A percentile compares a stretch with the other conserved stretches of the same genome.
Evolutionary conservation across 2,888 invertebrate species (phyloP).

Genomic region (Himalopsyche japonica): DNA sequence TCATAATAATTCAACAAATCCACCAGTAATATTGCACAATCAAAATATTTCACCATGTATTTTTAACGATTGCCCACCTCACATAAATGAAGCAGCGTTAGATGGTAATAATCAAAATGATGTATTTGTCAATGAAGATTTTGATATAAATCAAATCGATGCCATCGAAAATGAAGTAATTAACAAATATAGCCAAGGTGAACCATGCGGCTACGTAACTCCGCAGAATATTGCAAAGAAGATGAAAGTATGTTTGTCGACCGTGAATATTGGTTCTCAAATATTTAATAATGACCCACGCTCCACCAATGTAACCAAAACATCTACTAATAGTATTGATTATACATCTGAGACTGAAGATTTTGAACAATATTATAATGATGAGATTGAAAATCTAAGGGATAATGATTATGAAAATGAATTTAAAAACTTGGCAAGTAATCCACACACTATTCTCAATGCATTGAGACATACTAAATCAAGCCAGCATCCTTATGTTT

Average conservation of each 20-base stretch:
- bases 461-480: constrained; percentile 37
- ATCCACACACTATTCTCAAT: neutral
- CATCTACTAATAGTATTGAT: neutral
- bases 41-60: neutral
- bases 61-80: neutral
- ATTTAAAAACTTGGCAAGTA: neutral
- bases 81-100: neutral
- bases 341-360: constrained; percentile 11
- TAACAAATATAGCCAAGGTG: constrained; percentile 40
- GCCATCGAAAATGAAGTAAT: constrained; percentile 49
- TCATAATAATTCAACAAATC: neutral
- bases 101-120: neutral
- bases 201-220: constrained; percentile 47
- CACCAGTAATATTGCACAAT: neutral
- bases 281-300: neutral
- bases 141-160: constrained; percentile 51
- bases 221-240: constrained; percentile 43
- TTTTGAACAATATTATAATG: constrained; percentile 15
- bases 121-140: constrained; percentile 37
- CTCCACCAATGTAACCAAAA: neutral
- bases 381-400: constrained; percentile 46
- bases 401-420: neutral
- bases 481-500: constrained; percentile 51
- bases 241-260: constrained; percentile 44
- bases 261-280: neutral